Evolutionary conservation across 2,797 vertebrate genomes (phyloP).

Genomic region (Pangasius krempfi): DNA sequence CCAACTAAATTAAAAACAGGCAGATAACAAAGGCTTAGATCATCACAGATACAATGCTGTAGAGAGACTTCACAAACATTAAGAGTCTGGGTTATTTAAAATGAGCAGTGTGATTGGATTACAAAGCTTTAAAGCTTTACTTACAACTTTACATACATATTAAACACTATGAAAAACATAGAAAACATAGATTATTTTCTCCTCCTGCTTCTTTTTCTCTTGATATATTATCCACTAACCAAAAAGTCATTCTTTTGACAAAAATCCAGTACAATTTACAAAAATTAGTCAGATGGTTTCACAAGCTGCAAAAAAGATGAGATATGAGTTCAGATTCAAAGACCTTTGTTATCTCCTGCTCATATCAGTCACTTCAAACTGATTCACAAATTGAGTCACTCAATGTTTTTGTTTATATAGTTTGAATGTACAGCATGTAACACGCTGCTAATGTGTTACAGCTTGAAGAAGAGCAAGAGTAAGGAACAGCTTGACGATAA

Average conservation of each 20-base stretch:
- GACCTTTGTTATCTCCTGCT: background rate
- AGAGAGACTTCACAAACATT: background rate
- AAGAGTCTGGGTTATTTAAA: background rate
- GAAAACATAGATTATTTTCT: background rate
- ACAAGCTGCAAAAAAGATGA: slow-evolving; percentile 20
- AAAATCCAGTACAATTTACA: background rate
- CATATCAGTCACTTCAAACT: background rate
- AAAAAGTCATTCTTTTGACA: background rate
- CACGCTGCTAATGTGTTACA: slow-evolving; percentile 31
- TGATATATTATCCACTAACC: background rate
- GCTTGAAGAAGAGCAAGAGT: slow-evolving; percentile 50
- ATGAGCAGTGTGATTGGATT: background rate
- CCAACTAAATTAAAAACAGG: background rate
- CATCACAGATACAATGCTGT: background rate
- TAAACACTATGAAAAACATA: background rate
- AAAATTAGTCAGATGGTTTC: background rate
- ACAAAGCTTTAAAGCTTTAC: background rate
- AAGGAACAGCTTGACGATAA: slow-evolving; percentile 42
- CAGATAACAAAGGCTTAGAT: background rate
- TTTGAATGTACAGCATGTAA: background rate
- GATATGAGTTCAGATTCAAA: background rate
- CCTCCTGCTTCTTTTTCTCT: background rate
- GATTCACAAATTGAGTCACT: background rate
- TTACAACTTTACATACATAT: background rate
- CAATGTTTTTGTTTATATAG: background rate